Evolutionary conservation across 2,113 vertebrate genomes (phyloP), one percentile per base, ranked within the genome.

Genomic region (Stigmatopora nigra): DNA sequence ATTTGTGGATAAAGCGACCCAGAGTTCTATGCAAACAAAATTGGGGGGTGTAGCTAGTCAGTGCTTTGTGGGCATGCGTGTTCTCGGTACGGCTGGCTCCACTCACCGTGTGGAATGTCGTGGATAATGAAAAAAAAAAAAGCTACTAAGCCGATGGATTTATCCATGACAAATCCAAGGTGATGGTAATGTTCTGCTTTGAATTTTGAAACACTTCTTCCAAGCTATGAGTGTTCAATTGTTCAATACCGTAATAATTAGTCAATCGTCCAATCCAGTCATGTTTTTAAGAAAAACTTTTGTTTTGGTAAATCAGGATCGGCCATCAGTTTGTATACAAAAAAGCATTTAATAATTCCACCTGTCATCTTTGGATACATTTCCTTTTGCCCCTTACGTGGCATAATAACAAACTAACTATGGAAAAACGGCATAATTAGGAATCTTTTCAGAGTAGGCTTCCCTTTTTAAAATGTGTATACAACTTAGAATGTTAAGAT

Each of bases 181-280:
- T 13, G 35, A 9, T 19, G 36, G 6, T 13, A 2, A 45, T 15
- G 38, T 61, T 61, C 59, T 38, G 0, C 35, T 10, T 61, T 61
- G 38, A 45, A 15, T n/a, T 44, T 61, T 44, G 59, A 13, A 19
- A 15, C 59, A 15, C 59, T 41, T 45, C 19, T 20, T 61, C 41
- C n/a, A 19, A 61, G 59, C 41, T 45, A 7, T 6, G 59, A 45
- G n/a, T 45, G 59, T 44, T 61, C 3, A 9, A 61, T 19, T 61
- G n/a, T n/a, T n/a, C n/a, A n/a, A n/a, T 61, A n/a, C 59, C n/a
- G 59, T 61, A 45, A 61, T 45, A 22, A 45, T 61, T 20, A 15
- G 53, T 56, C 53, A 20, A 61, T 36, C 20, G 38, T 61, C 41
- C 20, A 38, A 7, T 5, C 44, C 38, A 61, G 11, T 61, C 59